Conservation (phyloP, 2,888 invertebrate genomes). For the Serripes groenlandicus region DNA sequence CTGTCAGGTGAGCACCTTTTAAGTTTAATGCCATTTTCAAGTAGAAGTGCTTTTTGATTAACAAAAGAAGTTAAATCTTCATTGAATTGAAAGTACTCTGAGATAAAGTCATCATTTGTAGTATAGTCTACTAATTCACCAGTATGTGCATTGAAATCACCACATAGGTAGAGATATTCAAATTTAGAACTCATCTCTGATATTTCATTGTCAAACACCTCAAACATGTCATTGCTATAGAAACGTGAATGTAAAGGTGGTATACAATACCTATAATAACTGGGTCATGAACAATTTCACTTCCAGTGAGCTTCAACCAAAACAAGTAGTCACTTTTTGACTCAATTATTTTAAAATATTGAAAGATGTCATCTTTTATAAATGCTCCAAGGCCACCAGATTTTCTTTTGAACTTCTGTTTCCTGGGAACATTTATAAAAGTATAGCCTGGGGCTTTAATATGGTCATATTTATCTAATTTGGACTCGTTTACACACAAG, state of each 20-base stretch:
- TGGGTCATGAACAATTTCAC: not conserved
- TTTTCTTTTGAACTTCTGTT: not conserved
- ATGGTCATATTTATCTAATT: not conserved
- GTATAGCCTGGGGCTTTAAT: not conserved
- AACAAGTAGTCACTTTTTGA: not conserved
- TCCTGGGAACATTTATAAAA: not conserved
- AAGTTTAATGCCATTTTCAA: not conserved
- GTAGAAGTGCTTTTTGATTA: not conserved
- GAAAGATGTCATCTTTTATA: not conserved
- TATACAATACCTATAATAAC: constrained; percentile 18
- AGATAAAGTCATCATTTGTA: not conserved
- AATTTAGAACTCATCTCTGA: not conserved
- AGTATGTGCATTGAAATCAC: constrained; percentile 13
- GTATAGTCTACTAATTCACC: not conserved
- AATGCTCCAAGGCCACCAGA: not conserved
- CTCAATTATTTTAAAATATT: not conserved
- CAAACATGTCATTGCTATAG: not conserved
- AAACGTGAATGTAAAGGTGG: constrained; percentile 1
- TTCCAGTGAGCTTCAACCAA: not conserved
- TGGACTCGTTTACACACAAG: constrained; percentile 7
- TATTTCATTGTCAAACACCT: not conserved
- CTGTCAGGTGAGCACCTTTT: not conserved
- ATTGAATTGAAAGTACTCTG: not conserved
- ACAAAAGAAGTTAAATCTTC: not conserved
- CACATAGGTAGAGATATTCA: not conserved